A percentile compares a stretch with the other conserved stretches of the same genome.
Evolutionary conservation across 2,797 vertebrate species (phyloP).

Genomic region (Ptychadena robeensis): DNA sequence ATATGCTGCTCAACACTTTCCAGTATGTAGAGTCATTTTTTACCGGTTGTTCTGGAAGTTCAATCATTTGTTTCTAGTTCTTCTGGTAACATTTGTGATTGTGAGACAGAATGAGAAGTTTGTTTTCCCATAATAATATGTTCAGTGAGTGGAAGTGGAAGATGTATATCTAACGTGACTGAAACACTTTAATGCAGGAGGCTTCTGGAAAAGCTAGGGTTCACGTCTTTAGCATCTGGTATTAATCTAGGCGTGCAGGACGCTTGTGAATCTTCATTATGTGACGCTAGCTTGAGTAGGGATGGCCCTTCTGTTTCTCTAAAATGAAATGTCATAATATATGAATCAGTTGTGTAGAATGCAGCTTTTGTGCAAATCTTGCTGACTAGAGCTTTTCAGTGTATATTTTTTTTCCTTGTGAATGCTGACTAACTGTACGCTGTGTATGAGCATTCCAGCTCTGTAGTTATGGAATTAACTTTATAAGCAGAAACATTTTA

Average conservation of each 20-base stretch:
- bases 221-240: conserved; percentile 35
- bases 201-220: conserved; percentile 40
- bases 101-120: neutral
- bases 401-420: neutral
- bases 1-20: no score
- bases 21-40: no score
- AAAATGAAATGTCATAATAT: neutral
- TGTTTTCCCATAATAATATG: conserved; percentile 16
- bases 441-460: no score
- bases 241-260: conserved; percentile 22
- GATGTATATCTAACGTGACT: conserved; percentile 36
- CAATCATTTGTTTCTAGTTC: neutral
- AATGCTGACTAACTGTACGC: neutral
- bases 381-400: neutral
- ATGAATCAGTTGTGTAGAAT: neutral
- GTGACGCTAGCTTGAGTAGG: neutral
- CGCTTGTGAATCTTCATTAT: conserved; percentile 34
- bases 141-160: conserved; percentile 7
- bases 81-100: conserved; percentile 9
- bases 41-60: neutral
- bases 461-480: no score
- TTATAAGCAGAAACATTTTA: no score
- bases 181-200: conserved; percentile 34
- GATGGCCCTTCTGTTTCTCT: neutral
- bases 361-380: neutral